Evolutionary conservation across 1,140 invertebrate genomes (phyloP).

Genomic region (Papilio dardanus): DNA sequence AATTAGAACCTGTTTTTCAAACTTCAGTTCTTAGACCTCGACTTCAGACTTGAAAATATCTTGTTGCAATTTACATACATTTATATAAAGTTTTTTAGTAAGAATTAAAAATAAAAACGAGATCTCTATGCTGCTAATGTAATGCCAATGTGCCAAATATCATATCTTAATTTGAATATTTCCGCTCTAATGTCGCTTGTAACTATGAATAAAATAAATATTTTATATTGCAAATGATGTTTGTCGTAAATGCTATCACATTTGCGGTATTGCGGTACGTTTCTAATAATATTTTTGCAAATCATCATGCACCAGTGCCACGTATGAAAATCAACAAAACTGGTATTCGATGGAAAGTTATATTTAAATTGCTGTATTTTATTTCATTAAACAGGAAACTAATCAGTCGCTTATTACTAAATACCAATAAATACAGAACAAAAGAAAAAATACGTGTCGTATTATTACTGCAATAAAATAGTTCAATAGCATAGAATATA

Average conservation of each 20-base stretch:
- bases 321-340: neutral
- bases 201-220: neutral
- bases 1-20: neutral
- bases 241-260: neutral
- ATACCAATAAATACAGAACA: neutral
- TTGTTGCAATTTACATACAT: neutral
- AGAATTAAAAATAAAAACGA: neutral
- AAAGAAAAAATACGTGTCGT: neutral
- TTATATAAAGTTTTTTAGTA: neutral
- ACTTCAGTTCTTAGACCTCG: neutral
- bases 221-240: neutral
- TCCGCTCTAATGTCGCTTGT: neutral
- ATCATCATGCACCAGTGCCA: neutral
- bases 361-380: neutral
- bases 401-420: too few species aligned
- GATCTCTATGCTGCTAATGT: neutral
- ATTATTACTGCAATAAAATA: neutral
- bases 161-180: neutral
- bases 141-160: neutral
- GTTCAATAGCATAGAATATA: slow-evolving; percentile 2
- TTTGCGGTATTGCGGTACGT: neutral
- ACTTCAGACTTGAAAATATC: neutral
- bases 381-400: too few species aligned
- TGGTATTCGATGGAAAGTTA: neutral
- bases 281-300: slow-evolving; percentile 2